Evolutionary conservation across 2,113 vertebrate species (phyloP).

Genomic region (Fulica atra): DNA sequence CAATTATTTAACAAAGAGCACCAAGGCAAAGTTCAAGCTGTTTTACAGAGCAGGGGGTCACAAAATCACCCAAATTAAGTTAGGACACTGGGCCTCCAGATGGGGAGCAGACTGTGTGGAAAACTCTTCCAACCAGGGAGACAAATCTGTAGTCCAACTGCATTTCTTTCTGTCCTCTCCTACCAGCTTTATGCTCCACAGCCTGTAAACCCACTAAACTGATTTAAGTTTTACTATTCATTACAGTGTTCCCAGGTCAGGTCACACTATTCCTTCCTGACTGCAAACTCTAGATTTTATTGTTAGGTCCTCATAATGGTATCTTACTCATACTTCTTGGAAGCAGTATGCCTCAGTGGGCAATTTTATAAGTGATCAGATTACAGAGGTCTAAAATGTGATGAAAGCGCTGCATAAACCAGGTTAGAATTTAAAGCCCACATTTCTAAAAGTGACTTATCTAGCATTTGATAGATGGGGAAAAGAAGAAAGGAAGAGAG

Average conservation of each 20-base stretch:
- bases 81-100: background rate
- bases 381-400: background rate
- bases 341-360: background rate
- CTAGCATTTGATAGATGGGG: background rate
- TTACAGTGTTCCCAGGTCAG: background rate
- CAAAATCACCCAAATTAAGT: background rate
- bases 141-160: background rate
- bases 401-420: background rate
- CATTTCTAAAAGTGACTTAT: background rate
- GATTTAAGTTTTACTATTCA: background rate
- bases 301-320: background rate
- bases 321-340: background rate
- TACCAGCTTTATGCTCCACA: background rate
- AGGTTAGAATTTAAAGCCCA: background rate
- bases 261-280: background rate
- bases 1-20: background rate
- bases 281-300: background rate
- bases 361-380: background rate
- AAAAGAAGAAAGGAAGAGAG: background rate
- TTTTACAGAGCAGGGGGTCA: background rate
- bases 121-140: background rate
- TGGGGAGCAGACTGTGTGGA: background rate
- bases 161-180: background rate
- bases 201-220: background rate
- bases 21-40: background rate